Evolutionary conservation across 1,140 invertebrate genomes (phyloP).

Genomic region (Phortica variegata): DNA sequence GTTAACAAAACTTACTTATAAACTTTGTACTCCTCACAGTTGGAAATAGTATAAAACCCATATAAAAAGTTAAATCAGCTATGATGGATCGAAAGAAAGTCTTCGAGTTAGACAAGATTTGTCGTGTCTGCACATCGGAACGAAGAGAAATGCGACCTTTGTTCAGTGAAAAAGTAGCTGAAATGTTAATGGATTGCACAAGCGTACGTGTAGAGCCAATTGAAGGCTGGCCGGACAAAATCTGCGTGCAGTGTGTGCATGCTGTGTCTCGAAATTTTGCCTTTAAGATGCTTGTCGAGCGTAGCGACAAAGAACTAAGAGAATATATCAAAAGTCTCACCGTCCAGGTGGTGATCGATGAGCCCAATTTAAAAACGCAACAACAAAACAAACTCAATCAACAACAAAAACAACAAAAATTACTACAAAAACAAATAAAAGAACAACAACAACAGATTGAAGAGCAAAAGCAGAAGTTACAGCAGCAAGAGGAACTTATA

Average conservation of each 20-base stretch:
- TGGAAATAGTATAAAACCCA: slow-evolving; percentile 5
- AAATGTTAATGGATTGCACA: slow-evolving; percentile 65
- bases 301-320: slow-evolving; percentile 60
- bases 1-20: background rate
- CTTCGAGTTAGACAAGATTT: slow-evolving; percentile 62
- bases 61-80: background rate
- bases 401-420: slow-evolving; percentile 37
- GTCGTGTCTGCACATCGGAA: slow-evolving; percentile 63
- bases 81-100: slow-evolving; percentile 52
- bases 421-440: slow-evolving; percentile 37
- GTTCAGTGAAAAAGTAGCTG: slow-evolving; percentile 63
- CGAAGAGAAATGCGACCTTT: slow-evolving; percentile 65
- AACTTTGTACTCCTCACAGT: too few relatives aligned
- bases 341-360: slow-evolving; percentile 28
- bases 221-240: slow-evolving; percentile 61
- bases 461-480: slow-evolving; percentile 25
- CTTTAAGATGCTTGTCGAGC: slow-evolving; percentile 62
- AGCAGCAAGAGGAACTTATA: slow-evolving; percentile 16
- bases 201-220: slow-evolving; percentile 61
- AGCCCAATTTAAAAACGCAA: slow-evolving; percentile 24
- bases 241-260: slow-evolving; percentile 64
- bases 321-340: slow-evolving; percentile 51
- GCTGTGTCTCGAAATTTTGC: slow-evolving; percentile 63
- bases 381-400: slow-evolving; percentile 17
- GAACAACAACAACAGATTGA: slow-evolving; percentile 33